Evolutionary conservation across 2,797 vertebrate genomes (phyloP).

Genomic region (Myoxocephalus aenaeus): DNA sequence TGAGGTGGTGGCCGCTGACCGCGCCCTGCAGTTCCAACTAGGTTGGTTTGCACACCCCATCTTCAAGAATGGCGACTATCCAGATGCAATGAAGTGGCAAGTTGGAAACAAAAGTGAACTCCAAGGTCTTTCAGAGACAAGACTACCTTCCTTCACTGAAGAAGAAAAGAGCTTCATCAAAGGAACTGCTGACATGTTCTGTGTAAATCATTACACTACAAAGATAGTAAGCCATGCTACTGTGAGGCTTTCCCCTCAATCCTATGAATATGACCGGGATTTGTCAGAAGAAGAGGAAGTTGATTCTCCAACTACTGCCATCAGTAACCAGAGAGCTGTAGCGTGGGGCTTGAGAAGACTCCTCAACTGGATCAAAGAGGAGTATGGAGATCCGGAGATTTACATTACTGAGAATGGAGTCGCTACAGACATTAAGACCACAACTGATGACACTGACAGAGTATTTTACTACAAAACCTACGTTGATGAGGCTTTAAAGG

Average conservation of each 20-base stretch:
- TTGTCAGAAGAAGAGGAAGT: constrained; percentile 60
- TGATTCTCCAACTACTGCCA: constrained; percentile 82
- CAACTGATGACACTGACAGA: constrained; percentile 84
- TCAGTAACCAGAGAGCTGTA: constrained; percentile 78
- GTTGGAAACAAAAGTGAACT: constrained; percentile 94
- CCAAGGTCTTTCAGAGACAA: constrained; percentile 84
- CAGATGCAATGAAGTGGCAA: constrained; percentile 93
- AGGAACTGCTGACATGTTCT: constrained; percentile 93
- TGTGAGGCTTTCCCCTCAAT: constrained; percentile 76
- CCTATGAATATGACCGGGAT: constrained; percentile 88
- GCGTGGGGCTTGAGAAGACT: constrained; percentile 92
- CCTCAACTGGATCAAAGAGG: constrained; percentile 95
- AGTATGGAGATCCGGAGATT: constrained; percentile 90
- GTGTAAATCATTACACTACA: constrained; percentile 89
- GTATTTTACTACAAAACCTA: constrained; percentile 93
- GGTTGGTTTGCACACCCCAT: constrained; percentile 98
- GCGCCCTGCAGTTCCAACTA: constrained; percentile 90
- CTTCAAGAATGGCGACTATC: constrained; percentile 97
- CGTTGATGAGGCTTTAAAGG: constrained; percentile 95
- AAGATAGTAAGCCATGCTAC: constrained; percentile 83
- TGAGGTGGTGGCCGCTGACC: constrained; percentile 91
- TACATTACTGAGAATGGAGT: constrained; percentile 93
- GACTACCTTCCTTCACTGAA: constrained; percentile 89
- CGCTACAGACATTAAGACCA: constrained; percentile 67
- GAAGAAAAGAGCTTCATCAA: constrained; percentile 87